Evolutionary conservation across 2,797 vertebrate species (phyloP), one percentile per base, ranked within the genome.

Genomic region (Sebastes elongatus): DNA sequence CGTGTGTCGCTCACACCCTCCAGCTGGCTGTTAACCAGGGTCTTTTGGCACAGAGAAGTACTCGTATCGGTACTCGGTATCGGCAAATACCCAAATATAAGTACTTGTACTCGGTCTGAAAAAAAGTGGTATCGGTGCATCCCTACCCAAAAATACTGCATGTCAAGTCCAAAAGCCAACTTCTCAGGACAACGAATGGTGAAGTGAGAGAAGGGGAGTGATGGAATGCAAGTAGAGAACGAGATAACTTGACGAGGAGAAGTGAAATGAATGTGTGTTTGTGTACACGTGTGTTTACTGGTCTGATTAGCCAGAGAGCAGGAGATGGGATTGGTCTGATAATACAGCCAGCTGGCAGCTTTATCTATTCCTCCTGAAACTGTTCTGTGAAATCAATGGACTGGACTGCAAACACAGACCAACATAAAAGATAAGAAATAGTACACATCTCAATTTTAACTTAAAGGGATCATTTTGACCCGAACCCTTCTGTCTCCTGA

Each of bases 301-400:
- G 7, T 57, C 55, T 72, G 63, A 67, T 76, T 63, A 67, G 62
- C 25, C 66, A 18, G 5, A 69, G 35, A 76, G 56, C 42, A 64
- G 59, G 53, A 70, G 77, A 74, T 77, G 30, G 57, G 64, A 80
- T 23, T 28, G 35, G 42, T 35, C 33, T 57, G 76, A 83, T 71
- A 72, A 83, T 69, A 42, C 82, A 84, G 78, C 73, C 73, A 78
- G 74, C 57, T 71, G 79, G 70, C 76, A 76, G 61, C 52, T 83
- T 80, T 22, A 73, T 65, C 62, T 71, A 10, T 49, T 69, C 56
- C 59, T 64, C 53, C 30, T 78, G 56, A 53, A 63, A 42, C 59
- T 60, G 61, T 18, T 42, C 49, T 52, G 68, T 68, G 64, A 76
- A 79, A 72, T 75, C 65, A 62, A 56, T 84, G 20, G 42, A 74